These are phyloP conservation scores for Acanthosoma haemorrhoidale DNA, from an alignment of 2,888 invertebrate species.

Conservation along the genomic window DNA sequence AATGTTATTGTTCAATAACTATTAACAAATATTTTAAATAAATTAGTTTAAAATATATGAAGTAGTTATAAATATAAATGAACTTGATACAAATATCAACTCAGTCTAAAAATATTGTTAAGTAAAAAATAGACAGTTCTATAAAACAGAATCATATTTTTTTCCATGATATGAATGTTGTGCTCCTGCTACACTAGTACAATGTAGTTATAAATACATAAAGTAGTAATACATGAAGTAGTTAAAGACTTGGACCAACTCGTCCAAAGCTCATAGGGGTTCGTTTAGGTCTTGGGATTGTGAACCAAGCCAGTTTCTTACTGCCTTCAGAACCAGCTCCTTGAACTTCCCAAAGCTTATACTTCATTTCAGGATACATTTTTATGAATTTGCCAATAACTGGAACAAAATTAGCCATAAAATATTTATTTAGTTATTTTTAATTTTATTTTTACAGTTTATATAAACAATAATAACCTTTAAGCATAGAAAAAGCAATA, in stretches of 20 bases:
- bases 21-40: too few relatives aligned
- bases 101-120: too few relatives aligned
- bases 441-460: background rate
- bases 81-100: too few relatives aligned
- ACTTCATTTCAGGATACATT: constrained; percentile 43
- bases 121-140: too few relatives aligned
- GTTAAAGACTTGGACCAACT: background rate
- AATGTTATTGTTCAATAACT: background rate
- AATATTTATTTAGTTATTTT: background rate
- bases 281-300: constrained; percentile 7
- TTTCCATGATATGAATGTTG: too few relatives aligned
- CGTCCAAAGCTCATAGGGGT: background rate
- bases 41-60: too few relatives aligned
- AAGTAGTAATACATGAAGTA: background rate
- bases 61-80: too few relatives aligned
- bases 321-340: constrained; percentile 45
- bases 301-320: constrained; percentile 45
- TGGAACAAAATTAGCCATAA: constrained; percentile 38
- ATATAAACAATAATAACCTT: constrained; percentile 42
- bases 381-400: constrained; percentile 45
- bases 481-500: constrained; percentile 46
- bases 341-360: constrained; percentile 46
- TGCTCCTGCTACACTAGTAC: background rate
- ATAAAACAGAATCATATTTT: too few relatives aligned
- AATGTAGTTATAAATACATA: background rate